Evolutionary conservation across 2,888 invertebrate species (phyloP).

Genomic region (Anticlea derivata): DNA sequence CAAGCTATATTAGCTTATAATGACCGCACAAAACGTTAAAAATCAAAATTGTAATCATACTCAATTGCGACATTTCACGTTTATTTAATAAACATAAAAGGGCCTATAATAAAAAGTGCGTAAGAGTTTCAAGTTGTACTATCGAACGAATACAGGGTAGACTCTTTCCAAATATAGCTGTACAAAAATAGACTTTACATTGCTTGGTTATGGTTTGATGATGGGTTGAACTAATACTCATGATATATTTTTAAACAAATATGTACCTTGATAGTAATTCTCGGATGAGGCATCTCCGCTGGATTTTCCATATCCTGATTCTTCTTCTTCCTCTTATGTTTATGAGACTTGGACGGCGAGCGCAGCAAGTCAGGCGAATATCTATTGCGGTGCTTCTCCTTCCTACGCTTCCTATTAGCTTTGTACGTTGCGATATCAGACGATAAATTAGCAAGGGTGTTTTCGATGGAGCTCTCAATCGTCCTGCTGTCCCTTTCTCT

Average conservation of each 20-base stretch:
- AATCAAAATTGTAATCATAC: too few relatives aligned
- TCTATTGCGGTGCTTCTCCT: slow-evolving; percentile 90
- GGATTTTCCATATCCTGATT: slow-evolving; percentile 85
- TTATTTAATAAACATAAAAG: too few relatives aligned
- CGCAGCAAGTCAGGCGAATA: slow-evolving; percentile 88
- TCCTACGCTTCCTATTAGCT: slow-evolving; percentile 87
- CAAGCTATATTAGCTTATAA: too few relatives aligned
- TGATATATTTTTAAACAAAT: background rate
- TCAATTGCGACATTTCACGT: too few relatives aligned
- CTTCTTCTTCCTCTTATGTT: slow-evolving; percentile 92
- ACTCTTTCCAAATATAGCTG: too few relatives aligned
- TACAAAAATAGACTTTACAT: too few relatives aligned
- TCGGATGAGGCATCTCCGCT: slow-evolving; percentile 85
- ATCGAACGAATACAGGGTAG: too few relatives aligned
- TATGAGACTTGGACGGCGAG: slow-evolving; percentile 89
- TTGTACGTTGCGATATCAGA: slow-evolving; percentile 82
- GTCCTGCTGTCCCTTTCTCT: slow-evolving; percentile 74
- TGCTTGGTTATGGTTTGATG: too few relatives aligned
- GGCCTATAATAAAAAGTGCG: too few relatives aligned
- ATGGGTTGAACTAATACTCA: too few relatives aligned
- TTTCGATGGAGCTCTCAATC: slow-evolving; percentile 77
- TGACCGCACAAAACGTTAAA: too few relatives aligned
- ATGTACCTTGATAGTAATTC: slow-evolving; percentile 91
- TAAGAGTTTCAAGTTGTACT: too few relatives aligned
- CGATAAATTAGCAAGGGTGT: slow-evolving; percentile 72